Base-by-base conservation (phyloP, 2,888 invertebrate species). In the Ormyrus labotus region DNA sequence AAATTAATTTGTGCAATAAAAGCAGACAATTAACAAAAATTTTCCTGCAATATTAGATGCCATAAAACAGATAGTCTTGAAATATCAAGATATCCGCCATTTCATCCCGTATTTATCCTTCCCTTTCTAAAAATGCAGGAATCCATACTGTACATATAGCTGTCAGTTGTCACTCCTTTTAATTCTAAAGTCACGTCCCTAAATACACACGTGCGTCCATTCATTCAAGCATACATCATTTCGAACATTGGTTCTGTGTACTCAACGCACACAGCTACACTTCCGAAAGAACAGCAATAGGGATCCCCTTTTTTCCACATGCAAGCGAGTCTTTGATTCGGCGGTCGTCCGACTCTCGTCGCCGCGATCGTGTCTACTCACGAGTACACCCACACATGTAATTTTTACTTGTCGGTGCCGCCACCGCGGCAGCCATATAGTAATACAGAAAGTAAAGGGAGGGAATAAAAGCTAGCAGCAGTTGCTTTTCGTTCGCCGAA, bases 401-500 rank as follows among this genome's bases (percentile, higher is more conserved):
- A 68, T 50, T 7, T 68, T n/a, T 45, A n/a, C 19, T 7, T 51
- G 13, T 45, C n/a, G n/a, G 53, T 34, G 5, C 6, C n/a, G 57
- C 50, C n/a, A 50, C 73, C 65, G 53, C n/a, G n/a, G 5, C 51
- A 45, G 10, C 45, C 0, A 51, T 69, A 69, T 13, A 69, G 55
- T 55, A 55, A 69, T 58, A 58, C 48, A 69, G 45, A 10, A 34
- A 57, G 63, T 34, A n/a, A 19, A 6, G 64, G 10, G 19, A 10
- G 13, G 6, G n/a, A 10, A 10, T 51, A 6, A 53, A n/a, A 55
- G 45, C 19, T 6, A 2, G 47, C 47, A 57, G 63, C 76, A 81
- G 81, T 81, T 79, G 76, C 75, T 76, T 72, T 76, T 72, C 75
- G 81, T 55, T 69, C 79, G 75, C 69, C 76, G 76, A 70, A 11